Evolutionary conservation across 2,113 vertebrate species (phyloP).

Genomic region (Tringa solitaria): DNA sequence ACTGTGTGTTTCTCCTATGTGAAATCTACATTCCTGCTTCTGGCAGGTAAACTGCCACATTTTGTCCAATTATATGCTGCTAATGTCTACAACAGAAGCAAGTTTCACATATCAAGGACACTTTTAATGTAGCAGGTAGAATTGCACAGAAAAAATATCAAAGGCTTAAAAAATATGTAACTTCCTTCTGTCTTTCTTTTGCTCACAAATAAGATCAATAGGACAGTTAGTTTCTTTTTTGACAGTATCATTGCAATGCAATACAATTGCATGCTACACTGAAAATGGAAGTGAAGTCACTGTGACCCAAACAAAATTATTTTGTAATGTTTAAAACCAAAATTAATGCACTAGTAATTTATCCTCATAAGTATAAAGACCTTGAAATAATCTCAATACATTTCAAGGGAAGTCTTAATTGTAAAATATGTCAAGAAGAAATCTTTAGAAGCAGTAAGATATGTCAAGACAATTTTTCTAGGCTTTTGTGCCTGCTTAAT

Average conservation of each 20-base stretch:
- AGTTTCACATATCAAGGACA: not conserved
- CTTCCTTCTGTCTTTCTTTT: not conserved
- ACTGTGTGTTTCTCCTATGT: accelerated
- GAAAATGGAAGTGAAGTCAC: not conserved
- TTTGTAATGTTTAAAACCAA: not conserved
- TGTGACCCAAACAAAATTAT: not conserved
- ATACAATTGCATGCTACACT: not conserved
- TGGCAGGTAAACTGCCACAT: not conserved
- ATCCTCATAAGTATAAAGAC: not conserved
- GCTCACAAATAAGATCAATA: not conserved
- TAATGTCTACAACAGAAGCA: not conserved
- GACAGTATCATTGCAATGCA: not conserved
- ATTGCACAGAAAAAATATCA: not conserved
- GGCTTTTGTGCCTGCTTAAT: not conserved
- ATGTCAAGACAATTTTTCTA: not conserved
- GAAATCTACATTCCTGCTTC: not conserved
- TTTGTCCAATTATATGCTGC: not conserved
- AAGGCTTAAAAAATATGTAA: not conserved
- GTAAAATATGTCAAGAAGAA: not conserved
- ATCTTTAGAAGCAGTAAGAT: not conserved
- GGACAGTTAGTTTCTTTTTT: not conserved
- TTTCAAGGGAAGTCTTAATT: not conserved
- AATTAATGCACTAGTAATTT: not conserved
- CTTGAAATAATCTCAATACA: not conserved
- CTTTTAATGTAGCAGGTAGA: not conserved